Conservation (phyloP, 2,888 invertebrate genomes). For the Cacoxenus indagator region DNA sequence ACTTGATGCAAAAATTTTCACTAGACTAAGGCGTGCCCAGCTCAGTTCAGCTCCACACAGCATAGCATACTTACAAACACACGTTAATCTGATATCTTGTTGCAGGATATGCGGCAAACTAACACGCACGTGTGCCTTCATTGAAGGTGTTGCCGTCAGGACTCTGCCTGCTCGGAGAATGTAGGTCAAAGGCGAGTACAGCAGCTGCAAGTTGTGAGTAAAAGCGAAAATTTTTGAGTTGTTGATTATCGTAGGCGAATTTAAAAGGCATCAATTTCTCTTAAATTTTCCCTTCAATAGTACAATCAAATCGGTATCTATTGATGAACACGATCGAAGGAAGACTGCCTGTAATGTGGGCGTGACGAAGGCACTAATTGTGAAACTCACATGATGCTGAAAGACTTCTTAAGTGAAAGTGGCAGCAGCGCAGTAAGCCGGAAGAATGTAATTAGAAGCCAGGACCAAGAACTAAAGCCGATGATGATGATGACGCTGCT, state of each 20-base stretch:
- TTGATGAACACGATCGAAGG: neutral
- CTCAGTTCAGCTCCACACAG: neutral
- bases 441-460: constrained; percentile 58
- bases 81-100: constrained; percentile 11
- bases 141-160: constrained; percentile 12
- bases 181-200: neutral
- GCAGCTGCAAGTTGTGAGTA: neutral
- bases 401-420: constrained; percentile 11
- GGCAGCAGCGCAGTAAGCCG: constrained; percentile 41
- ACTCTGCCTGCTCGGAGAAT: neutral
- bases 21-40: neutral
- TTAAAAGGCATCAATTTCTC: constrained; percentile 21
- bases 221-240: constrained; percentile 1
- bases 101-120: constrained; percentile 18
- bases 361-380: constrained; percentile 17
- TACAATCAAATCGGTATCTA: constrained; percentile 12
- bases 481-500: neutral
- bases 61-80: neutral
- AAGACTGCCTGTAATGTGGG: neutral
- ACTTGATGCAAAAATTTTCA: neutral
- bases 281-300: too few relatives aligned
- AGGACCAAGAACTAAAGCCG: neutral
- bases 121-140: constrained; percentile 11
- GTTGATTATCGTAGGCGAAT: constrained; percentile 8
- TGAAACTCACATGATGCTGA: neutral